These are phyloP conservation scores for Seriola dumerili DNA, from an alignment of 2,113 vertebrate genomes.

Conservation along the genomic window DNA sequence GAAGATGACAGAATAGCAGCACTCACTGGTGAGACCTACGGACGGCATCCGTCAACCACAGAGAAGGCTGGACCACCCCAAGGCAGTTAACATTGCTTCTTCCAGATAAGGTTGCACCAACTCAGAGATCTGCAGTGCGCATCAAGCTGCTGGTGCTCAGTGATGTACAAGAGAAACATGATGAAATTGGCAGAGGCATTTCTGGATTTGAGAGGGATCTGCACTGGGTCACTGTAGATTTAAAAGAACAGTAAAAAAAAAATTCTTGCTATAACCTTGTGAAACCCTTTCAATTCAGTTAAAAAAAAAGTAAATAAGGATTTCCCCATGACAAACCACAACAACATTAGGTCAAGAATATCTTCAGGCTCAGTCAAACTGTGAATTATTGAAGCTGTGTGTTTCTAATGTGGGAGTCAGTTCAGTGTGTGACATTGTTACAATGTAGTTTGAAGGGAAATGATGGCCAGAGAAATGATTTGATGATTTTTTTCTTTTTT, in stretches of 20 bases:
- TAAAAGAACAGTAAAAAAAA: not conserved
- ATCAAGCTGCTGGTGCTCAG: not conserved
- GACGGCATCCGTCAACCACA: conserved; percentile 22
- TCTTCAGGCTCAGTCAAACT: too few species aligned
- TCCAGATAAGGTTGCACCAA: not conserved
- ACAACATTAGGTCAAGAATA: too few species aligned
- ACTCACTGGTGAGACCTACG: conserved; percentile 28
- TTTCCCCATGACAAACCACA: not conserved
- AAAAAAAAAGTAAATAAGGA: too few species aligned
- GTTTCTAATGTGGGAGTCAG: not conserved
- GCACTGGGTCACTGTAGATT: too few species aligned
- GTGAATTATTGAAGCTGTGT: too few species aligned
- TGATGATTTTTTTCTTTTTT: too few species aligned
- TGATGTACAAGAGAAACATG: not conserved
- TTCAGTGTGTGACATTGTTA: not conserved
- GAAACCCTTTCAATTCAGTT: not conserved
- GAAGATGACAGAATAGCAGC: conserved; percentile 49
- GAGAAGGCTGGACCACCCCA: not conserved
- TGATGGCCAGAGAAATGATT: too few species aligned
- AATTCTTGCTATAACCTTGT: not conserved
- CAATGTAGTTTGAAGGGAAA: not conserved
- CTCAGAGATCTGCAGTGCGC: not conserved
- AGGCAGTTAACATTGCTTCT: not conserved
- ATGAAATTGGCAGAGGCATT: not conserved
- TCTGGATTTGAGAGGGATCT: not conserved